Evolutionary conservation across 2,888 invertebrate species (phyloP).

Genomic region (Agrotis clavis): DNA sequence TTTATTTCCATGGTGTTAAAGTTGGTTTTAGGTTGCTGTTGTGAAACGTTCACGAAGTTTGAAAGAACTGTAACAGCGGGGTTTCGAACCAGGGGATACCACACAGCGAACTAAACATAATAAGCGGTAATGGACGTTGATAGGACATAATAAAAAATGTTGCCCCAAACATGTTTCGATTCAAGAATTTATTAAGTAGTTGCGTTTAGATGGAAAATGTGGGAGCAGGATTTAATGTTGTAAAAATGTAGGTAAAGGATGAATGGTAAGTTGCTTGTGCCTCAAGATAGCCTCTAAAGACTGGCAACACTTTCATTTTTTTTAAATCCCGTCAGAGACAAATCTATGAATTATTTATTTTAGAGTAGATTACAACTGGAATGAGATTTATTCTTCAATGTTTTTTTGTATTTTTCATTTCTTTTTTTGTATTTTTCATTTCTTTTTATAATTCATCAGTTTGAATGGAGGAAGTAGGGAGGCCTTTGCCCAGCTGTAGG

Average conservation of each 20-base stretch:
- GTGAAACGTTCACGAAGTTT: not conserved
- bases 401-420: too few species aligned
- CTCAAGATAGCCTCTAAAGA: not conserved
- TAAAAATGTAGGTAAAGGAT: constrained; percentile 22
- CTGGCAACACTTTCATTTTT: not conserved
- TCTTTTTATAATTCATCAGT: too few species aligned
- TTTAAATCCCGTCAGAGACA: not conserved
- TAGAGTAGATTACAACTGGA: too few species aligned
- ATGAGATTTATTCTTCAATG: too few species aligned
- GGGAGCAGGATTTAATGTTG: constrained; percentile 30
- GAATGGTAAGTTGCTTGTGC: constrained; percentile 1
- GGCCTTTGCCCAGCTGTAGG: too few species aligned
- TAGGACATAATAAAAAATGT: constrained; percentile 76
- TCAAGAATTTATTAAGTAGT: constrained; percentile 59
- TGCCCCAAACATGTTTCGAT: constrained; percentile 54
- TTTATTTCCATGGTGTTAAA: fast-evolving
- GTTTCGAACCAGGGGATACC: constrained; percentile 76
- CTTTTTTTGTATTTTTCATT: too few species aligned
- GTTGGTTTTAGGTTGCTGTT: not conserved
- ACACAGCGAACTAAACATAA: constrained; percentile 83
- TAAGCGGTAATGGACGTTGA: constrained; percentile 85
- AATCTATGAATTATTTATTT: too few species aligned
- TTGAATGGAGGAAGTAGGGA: too few species aligned
- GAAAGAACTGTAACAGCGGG: constrained; percentile 76
- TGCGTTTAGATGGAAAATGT: constrained; percentile 55